A percentile compares a stretch with the other conserved stretches of the same genome.
phyloP scores from a whole-genome alignment of 2,888 invertebrate species.

The Tubulanus polymorphus region DNA sequence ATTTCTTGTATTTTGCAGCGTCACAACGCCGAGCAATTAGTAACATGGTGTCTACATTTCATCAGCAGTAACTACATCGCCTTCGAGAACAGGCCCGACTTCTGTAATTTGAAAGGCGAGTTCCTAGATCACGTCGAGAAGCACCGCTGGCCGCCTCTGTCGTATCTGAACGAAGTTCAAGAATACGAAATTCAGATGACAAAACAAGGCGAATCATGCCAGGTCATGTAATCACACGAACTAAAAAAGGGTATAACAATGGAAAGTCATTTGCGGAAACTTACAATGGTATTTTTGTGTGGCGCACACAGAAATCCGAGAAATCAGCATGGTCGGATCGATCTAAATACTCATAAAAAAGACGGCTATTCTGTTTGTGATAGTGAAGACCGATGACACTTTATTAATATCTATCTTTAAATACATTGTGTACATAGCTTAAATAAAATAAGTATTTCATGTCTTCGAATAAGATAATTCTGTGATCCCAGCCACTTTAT shows the following conservation, averaged over 20 bases:
- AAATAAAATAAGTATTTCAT: too few relatives aligned
- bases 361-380: not conserved
- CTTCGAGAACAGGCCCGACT: slow-evolving; percentile 35
- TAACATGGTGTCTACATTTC: slow-evolving; percentile 44
- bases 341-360: too few relatives aligned
- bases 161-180: slow-evolving; percentile 37
- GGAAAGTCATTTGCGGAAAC: too few relatives aligned
- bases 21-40: slow-evolving; percentile 40
- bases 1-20: slow-evolving; percentile 24
- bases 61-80: slow-evolving; percentile 41
- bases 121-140: slow-evolving; percentile 34
- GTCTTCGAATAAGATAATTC: too few relatives aligned
- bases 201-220: slow-evolving; percentile 27
- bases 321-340: not conserved
- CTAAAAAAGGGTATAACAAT: too few relatives aligned
- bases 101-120: slow-evolving; percentile 25
- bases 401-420: not conserved
- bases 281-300: not conserved
- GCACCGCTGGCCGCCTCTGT: slow-evolving; percentile 43
- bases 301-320: not conserved
- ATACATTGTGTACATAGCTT: too few relatives aligned
- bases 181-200: slow-evolving; percentile 28
- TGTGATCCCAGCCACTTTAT: too few relatives aligned
- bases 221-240: slow-evolving; percentile 18
- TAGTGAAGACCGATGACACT: not conserved